Evolutionary conservation across 2,113 vertebrate genomes (phyloP).

Genomic region (rabbit (Oryctolagus cuniculus)): mOryCun1.1 NC_091436.1:76935001-76935500

Average conservation of each 20-base stretch:
- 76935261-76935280: neutral
- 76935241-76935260: neutral
- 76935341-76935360: neutral
- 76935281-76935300: neutral
- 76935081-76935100: neutral
- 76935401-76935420: neutral
- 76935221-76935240: neutral
- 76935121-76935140: conserved; percentile 19
- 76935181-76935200: neutral
- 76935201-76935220: neutral
- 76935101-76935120: neutral
- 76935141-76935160: conserved; percentile 27
- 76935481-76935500: neutral
- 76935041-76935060: neutral
- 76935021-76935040: neutral
- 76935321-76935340: neutral
- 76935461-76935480: neutral
- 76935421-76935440: conserved; percentile 16
- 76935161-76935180: neutral
- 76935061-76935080: neutral
- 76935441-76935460: neutral
- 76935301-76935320: neutral
- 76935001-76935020: neutral
- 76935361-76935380: neutral
- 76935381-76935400: neutral